Conservation (phyloP, 2,113 vertebrate genomes). For the Vulpes vulpes region DNA sequence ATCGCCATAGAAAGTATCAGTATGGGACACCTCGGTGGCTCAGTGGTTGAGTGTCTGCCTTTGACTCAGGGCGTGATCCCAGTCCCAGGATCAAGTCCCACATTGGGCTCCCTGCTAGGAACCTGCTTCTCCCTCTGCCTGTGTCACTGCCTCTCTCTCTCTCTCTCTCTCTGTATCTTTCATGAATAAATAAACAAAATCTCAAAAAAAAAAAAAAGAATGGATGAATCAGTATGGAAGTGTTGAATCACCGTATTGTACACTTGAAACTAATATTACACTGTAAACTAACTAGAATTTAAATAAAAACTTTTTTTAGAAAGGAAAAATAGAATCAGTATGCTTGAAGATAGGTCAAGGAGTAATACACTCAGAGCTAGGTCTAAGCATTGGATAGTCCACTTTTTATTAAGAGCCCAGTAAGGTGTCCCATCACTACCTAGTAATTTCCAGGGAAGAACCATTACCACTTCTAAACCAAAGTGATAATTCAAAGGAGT, state of each 20-base stretch:
- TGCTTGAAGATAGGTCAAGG: neutral
- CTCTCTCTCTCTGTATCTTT: too few species aligned
- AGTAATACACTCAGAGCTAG: neutral
- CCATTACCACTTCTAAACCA: neutral
- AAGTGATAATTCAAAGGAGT: neutral
- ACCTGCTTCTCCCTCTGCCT: too few species aligned
- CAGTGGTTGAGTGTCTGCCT: too few species aligned
- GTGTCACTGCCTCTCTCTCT: too few species aligned
- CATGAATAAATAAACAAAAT: too few species aligned
- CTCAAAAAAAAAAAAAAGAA: too few species aligned
- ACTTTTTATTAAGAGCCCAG: neutral
- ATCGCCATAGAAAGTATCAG: neutral
- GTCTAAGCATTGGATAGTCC: neutral
- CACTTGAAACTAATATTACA: neutral
- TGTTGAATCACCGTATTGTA: neutral
- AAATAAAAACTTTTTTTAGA: neutral
- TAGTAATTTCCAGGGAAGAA: neutral
- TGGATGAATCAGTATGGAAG: neutral
- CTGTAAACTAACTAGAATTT: neutral
- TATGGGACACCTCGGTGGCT: neutral
- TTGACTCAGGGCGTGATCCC: too few species aligned
- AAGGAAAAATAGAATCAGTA: neutral
- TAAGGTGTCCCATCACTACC: neutral
- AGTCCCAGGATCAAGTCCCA: too few species aligned
- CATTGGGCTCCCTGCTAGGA: too few species aligned